Base-by-base conservation (phyloP, 37 sponge, comb jelly and placozoan species). In the Oscarella lobularis region DNA sequence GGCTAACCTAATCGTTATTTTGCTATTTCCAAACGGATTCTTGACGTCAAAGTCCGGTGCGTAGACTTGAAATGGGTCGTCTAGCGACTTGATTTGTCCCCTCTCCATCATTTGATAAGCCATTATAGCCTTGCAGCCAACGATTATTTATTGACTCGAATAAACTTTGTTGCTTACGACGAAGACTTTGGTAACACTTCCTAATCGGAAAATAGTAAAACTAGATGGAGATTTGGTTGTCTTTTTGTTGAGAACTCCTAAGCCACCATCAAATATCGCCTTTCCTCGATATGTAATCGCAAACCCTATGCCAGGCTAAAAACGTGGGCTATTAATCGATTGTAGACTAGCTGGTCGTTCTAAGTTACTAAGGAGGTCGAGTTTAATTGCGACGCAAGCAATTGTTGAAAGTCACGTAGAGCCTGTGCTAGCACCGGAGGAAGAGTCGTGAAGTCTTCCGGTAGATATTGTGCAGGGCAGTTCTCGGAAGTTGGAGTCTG, bases 101-200 rank as follows among this genome's bases (percentile, higher is more conserved):
- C 67, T 73, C 27, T 83, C 84, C 66, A 39, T 77, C 67, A 87
- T 32, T 67, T 87, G 88, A 67, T 80, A 87, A 32, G 83, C 38
- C 37, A 77, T 67, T 4, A 83, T 20, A 2, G 39, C 77, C 88
- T 87, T 31, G 3, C 3, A 41, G 33, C 3, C 3, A 40, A 31
- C 1, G 30, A 55, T 39, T 66, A 31, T 1, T 4, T 66, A 76
- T 65, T 3, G 2, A n/a, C 41, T 29, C 2, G 1, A 48, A 27
- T 27, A 48, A 48, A 9, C 14, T 48, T 48, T 20, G 20, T 48
- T 48, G 20, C 9, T 48, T 48, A 48, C 60, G 14, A 48, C 60
- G 20, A 48, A 48, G 14, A 48, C 60, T 48, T 48, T 48, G 60
- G 60, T 48, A 48, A 48, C 60, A 48, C 60, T 48, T 48, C 14